Evolutionary conservation across 2,113 vertebrate genomes (phyloP).

Genomic region (Sclerurus mexicanus): DNA sequence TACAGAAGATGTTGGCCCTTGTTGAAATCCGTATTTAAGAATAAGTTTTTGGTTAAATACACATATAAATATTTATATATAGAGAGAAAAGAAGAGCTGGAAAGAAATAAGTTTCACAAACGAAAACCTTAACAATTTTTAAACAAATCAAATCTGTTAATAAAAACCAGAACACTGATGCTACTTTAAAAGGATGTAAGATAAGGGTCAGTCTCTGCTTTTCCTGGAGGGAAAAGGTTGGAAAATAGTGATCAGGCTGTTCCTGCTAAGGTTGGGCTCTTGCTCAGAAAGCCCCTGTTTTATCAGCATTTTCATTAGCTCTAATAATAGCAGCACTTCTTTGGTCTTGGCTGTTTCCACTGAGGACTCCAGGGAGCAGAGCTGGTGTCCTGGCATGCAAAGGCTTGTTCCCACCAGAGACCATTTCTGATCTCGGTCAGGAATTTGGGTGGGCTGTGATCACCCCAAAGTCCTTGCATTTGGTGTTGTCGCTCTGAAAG

Average conservation of each 20-base stretch:
- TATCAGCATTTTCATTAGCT: not conserved
- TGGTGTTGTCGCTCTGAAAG: not conserved
- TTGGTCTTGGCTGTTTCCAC: not conserved
- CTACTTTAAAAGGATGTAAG: not conserved
- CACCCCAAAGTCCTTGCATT: not conserved
- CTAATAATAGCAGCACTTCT: not conserved
- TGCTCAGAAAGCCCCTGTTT: not conserved
- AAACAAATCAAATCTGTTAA: conserved; percentile 5
- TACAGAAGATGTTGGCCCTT: not conserved
- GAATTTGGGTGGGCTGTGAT: rapidly evolving
- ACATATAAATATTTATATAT: not conserved
- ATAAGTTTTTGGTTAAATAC: not conserved
- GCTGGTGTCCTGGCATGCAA: not conserved
- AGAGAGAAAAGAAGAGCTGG: not conserved
- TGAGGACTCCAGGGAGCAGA: not conserved
- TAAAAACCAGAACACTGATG: conserved; percentile 23
- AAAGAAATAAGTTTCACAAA: not conserved
- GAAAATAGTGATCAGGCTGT: not conserved
- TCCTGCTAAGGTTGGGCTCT: not conserved
- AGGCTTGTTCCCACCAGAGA: not conserved
- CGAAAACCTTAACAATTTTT: not conserved
- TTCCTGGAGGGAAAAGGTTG: not conserved
- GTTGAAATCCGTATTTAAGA: not conserved
- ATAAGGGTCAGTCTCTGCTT: not conserved
- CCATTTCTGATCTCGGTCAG: not conserved